Conservation (phyloP, 2,113 vertebrate species). For the Diadophis punctatus region DNA sequence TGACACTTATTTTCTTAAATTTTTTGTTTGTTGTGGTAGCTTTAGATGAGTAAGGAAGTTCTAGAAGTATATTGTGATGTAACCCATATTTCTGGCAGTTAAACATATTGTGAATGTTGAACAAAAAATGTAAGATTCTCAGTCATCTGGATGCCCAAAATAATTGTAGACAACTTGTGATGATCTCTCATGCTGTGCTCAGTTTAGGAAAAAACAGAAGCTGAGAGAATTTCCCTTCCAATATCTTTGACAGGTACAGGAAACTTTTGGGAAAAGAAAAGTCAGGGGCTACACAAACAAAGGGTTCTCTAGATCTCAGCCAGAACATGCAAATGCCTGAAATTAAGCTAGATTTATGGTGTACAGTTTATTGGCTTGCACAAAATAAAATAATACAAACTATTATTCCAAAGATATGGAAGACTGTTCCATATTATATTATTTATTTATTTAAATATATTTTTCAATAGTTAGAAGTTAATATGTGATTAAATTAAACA, state of each 20-base stretch:
- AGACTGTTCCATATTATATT: neutral
- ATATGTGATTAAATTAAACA: neutral
- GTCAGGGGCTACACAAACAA: neutral
- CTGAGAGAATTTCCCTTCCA: neutral
- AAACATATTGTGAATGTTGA: neutral
- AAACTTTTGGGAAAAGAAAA: neutral
- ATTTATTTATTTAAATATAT: neutral
- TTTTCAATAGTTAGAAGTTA: neutral
- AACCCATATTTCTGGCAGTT: neutral
- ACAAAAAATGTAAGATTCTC: neutral
- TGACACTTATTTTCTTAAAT: conserved; percentile 46
- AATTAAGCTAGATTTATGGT: neutral
- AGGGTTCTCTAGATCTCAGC: neutral
- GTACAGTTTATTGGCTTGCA: neutral
- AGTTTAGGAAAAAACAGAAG: neutral
- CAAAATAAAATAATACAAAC: neutral
- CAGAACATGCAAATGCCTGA: neutral
- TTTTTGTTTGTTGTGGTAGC: conserved; percentile 30
- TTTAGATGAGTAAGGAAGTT: neutral
- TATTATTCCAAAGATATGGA: neutral
- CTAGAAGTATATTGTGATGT: neutral
- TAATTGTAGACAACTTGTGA: neutral
- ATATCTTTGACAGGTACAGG: too few species aligned
- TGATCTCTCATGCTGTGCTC: neutral
- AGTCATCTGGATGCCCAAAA: neutral